Evolutionary conservation across 2,797 vertebrate species (phyloP).

Genomic region (Smutsia gigantea): DNA sequence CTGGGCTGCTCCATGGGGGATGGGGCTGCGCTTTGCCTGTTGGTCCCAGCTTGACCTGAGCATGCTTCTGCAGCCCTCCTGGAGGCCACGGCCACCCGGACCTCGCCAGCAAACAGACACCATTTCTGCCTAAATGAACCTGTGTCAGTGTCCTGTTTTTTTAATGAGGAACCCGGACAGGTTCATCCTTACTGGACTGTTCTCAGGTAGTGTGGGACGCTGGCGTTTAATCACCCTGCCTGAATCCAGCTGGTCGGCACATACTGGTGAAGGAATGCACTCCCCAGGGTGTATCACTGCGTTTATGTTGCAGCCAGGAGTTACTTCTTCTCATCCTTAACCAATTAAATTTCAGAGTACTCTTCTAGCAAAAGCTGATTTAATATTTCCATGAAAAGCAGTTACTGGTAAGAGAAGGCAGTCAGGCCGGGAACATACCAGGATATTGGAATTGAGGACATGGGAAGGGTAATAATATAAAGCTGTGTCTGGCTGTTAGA

Average conservation of each 20-base stretch:
- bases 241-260: neutral
- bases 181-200: neutral
- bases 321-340: constrained; percentile 42
- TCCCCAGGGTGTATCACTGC: neutral
- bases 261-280: neutral
- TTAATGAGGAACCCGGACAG: neutral
- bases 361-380: neutral
- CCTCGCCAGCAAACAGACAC: neutral
- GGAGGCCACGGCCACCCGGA: neutral
- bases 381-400: neutral
- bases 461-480: constrained; percentile 10
- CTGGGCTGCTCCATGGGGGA: neutral
- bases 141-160: constrained; percentile 33
- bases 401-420: neutral
- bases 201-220: neutral
- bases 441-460: constrained; percentile 15
- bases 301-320: neutral
- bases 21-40: neutral
- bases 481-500: neutral
- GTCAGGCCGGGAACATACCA: neutral
- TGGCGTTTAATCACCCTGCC: neutral
- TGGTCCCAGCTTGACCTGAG: neutral
- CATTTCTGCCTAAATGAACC: neutral
- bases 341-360: constrained; percentile 23
- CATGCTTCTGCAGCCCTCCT: neutral